Evolutionary conservation across 2,888 invertebrate species (phyloP).

Genomic region (Polydrusus tereticollis): DNA sequence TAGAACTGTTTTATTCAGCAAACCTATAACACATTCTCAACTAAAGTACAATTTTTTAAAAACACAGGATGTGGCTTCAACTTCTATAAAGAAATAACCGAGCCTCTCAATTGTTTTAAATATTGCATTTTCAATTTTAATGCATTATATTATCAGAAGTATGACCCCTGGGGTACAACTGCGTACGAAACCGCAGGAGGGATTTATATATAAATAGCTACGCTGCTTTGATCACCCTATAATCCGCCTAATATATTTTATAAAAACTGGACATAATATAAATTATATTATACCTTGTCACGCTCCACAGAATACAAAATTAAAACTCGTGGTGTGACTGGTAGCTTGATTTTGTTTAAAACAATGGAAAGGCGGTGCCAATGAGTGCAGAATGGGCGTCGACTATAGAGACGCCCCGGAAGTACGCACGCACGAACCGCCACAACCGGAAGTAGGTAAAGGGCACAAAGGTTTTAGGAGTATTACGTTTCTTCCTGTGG

Average conservation of each 20-base stretch:
- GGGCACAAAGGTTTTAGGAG: conserved; percentile 1
- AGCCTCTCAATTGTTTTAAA: too few species aligned
- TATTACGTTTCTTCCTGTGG: background rate
- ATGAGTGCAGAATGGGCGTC: conserved; percentile 14
- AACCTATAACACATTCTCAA: too few species aligned
- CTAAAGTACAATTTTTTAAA: too few species aligned
- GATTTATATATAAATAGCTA: too few species aligned
- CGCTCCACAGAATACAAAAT: conserved; percentile 26
- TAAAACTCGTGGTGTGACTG: conserved; percentile 27
- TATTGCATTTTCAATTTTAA: too few species aligned
- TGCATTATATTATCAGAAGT: too few species aligned
- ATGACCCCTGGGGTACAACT: too few species aligned
- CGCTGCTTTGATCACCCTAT: background rate
- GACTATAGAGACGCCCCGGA: conserved; percentile 33
- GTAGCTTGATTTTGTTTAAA: conserved; percentile 38
- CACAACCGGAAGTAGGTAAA: conserved; percentile 13
- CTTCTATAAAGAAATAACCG: too few species aligned
- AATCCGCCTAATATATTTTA: background rate
- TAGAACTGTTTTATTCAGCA: too few species aligned
- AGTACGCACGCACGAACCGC: conserved; percentile 23
- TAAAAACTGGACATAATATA: conserved; percentile 7
- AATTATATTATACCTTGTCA: conserved; percentile 30
- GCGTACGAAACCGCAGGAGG: too few species aligned
- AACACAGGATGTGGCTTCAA: too few species aligned
- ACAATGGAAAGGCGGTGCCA: conserved; percentile 36